A percentile compares a stretch with the other conserved stretches of the same genome.
Conservation (phyloP, 2,113 vertebrate genomes). For the Australoheros scitulus region DNA sequence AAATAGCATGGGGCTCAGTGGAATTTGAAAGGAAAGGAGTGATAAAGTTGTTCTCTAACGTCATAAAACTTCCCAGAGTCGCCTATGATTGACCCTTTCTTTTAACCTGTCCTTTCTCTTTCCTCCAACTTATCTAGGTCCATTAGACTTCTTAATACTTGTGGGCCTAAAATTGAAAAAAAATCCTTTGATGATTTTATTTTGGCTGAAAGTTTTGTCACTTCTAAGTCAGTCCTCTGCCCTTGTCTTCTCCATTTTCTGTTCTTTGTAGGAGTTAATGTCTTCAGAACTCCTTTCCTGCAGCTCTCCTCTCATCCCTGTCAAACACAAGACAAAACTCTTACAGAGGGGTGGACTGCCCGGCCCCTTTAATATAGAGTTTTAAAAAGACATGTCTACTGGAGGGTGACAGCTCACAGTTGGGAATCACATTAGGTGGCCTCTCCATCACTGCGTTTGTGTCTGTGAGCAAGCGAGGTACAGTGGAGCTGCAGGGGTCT, state of each 20-base stretch:
- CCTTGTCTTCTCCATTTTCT: not conserved
- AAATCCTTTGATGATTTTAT: not conserved
- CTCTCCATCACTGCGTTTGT: constrained; percentile 10
- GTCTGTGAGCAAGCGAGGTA: constrained; percentile 22
- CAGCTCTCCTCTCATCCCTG: constrained; percentile 15
- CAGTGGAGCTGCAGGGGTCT: constrained; percentile 29
- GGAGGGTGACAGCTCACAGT: constrained; percentile 60
- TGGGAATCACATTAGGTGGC: constrained; percentile 45
- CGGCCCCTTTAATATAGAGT: constrained; percentile 46
- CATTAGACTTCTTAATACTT: constrained; percentile 3
- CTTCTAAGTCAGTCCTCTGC: not conserved
- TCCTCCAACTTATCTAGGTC: not conserved
- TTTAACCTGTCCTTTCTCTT: not conserved
- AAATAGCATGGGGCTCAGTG: not conserved
- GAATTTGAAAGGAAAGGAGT: constrained; percentile 5
- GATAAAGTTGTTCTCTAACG: constrained; percentile 8
- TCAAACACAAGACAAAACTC: constrained; percentile 48
- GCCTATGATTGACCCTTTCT: not conserved
- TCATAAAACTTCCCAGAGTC: constrained; percentile 28
- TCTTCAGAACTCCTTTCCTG: not conserved
- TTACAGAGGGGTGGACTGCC: constrained; percentile 23
- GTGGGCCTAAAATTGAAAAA: not conserved
- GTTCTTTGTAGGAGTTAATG: not conserved
- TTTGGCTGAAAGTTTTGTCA: not conserved
- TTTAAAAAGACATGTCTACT: constrained; percentile 51